Base-by-base conservation (phyloP, 2,888 invertebrate genomes). In the Teleogryllus oceanicus region DNA sequence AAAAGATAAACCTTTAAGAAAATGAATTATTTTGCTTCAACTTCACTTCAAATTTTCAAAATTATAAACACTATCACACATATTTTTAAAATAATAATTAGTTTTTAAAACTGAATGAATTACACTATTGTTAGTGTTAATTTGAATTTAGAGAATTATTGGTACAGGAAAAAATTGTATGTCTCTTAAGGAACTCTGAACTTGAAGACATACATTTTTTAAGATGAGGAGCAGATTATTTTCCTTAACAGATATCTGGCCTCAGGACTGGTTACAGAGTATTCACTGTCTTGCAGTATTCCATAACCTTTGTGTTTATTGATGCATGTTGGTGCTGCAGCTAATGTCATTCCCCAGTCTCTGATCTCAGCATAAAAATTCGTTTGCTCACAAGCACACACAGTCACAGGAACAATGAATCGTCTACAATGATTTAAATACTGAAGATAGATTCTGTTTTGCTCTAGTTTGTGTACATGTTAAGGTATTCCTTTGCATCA, bases 21-120 rank as follows among this genome's bases (percentile, higher is more conserved):
- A 37, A 75, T 75, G 16, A n/a, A 24, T 75, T 5, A 16, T n/a
- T 49, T 49, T 49, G n/a, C 49, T 76, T 37, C 78, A 78, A 51
- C 78, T 78, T 78, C 21, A 62, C 51, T 78, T 51, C 78, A 62
- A 74, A 37, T 51, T 78, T 24, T 78, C 74, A 18, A 51, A 50
- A 10, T 37, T n/a, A 49, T 50, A 77, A 21, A 37, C 37, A 8
- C 5, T 37, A 8, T 8, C 8, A 1, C 37, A 5, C 37, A 37
- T 37, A 37, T 37, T 16, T 78, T 74, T 78, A 78, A 78, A 78
- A 49, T 78, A 78, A 50, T 50, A 78, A 75, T 75, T 37, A 37
- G 8, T 37, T 37, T 37, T 37, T 37, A 37, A 37, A 37, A 37
- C 37, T 37, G 37, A 37, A 37, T 5, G 8, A 37, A 37, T 37